Base-by-base conservation (phyloP, 1,140 invertebrate genomes). In the Calliphora vicina region DNA sequence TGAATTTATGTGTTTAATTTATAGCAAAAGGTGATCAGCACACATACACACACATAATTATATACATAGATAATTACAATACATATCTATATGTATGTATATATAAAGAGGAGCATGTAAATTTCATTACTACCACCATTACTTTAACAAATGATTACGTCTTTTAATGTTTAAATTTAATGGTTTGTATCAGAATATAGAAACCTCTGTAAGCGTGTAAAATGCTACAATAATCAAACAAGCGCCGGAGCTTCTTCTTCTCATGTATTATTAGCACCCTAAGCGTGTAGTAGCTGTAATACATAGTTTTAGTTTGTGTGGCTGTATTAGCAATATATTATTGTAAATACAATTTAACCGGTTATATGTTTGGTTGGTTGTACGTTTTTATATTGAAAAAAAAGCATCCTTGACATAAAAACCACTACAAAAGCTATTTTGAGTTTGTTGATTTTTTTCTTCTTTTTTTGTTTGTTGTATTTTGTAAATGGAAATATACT, bases 401-500 rank as follows among this genome's bases (percentile, higher is more conserved):
- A 82, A 82, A 85, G 85, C 86, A 89, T 89, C 88, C 88, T 89
- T 89, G 88, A 89, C 88, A 89, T 87, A 89, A 89, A 89, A 89
- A 89, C 67, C 67, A 29, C n/a, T 43, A 43, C 35, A 43, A 43
- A 78, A 43, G 74, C 74, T 78, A 78, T 43, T 50, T 50, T 50
- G 12, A 50, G 17, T 50, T 67, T 67, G 20, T 67, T 50, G 12
- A 17, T 50, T 67, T 20, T 61, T 61, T 6, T 57, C 17, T 57
- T 57, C n/a, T n/a, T n/a, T n/a, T n/a, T n/a, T n/a, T n/a, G n/a
- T n/a, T n/a, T n/a, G n/a, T n/a, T 57, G 13, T 12, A 5, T 57
- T 57, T 57, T 57, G 15, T 17, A n/a, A 57, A 57, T 57, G 15
- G 50, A 57, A 57, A 57, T 57, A 57, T 57, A 35, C 35, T 35